Evolutionary conservation across 2,797 vertebrate genomes (phyloP).

Genomic region (Falco rusticolus): DNA sequence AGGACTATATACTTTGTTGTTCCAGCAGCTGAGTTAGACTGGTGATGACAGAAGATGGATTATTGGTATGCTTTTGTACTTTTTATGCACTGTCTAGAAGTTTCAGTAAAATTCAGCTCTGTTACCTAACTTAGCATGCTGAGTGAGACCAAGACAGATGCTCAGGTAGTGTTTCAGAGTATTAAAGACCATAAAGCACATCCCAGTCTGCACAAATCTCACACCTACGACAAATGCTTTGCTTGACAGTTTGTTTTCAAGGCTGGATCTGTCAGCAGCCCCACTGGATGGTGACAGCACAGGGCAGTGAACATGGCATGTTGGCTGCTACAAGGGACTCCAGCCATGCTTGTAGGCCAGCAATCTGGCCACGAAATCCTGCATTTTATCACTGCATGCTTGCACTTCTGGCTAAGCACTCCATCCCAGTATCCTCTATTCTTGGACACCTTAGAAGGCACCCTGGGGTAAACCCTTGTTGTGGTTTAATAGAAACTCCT

Average conservation of each 20-base stretch:
- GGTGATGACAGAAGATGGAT: neutral
- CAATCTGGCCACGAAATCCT: neutral
- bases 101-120: neutral
- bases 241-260: neutral
- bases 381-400: neutral
- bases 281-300: neutral
- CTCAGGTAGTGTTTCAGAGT: neutral
- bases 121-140: neutral
- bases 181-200: neutral
- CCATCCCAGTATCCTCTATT: neutral
- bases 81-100: neutral
- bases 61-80: neutral
- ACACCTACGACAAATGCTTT: neutral
- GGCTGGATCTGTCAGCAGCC: neutral
- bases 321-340: too few species aligned
- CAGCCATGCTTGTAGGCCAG: fast-evolving
- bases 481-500: neutral
- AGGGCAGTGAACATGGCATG: neutral
- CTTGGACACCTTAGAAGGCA: neutral
- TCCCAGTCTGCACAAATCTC: neutral
- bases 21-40: neutral
- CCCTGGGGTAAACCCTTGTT: neutral
- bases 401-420: neutral
- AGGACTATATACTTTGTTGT: neutral
- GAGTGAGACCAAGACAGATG: neutral